A percentile compares a stretch with the other conserved stretches of the same genome.
Conservation (phyloP, 2,113 vertebrate species). For the Melanocharis versteri region DNA sequence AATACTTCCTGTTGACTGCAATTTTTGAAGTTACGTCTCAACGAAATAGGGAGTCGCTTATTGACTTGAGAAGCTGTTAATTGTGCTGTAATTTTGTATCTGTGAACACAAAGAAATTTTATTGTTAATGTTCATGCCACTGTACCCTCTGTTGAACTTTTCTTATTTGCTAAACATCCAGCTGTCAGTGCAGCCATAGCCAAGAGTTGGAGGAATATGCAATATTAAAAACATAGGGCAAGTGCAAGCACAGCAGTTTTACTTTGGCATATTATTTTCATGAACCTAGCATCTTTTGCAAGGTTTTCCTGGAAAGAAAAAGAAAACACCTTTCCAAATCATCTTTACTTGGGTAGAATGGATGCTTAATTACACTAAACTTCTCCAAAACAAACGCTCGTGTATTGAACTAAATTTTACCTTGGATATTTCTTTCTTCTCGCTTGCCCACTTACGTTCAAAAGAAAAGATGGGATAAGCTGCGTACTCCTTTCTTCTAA, state of each 20-base stretch:
- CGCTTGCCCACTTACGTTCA: not conserved
- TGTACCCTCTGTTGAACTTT: not conserved
- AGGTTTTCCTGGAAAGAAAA: constrained; percentile 56
- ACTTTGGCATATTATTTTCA: constrained; percentile 42
- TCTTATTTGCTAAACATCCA: not conserved
- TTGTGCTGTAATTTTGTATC: not conserved
- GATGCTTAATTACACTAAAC: constrained; percentile 1
- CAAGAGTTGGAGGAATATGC: not conserved
- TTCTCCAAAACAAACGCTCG: constrained; percentile 35
- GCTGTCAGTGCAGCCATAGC: not conserved
- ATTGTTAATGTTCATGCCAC: not conserved
- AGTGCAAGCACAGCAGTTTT: constrained; percentile 55
- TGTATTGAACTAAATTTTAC: not conserved
- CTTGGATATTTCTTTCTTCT: not conserved
- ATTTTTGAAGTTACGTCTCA: not conserved
- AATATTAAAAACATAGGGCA: not conserved
- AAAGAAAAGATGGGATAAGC: not conserved
- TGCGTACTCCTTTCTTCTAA: not conserved
- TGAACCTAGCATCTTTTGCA: constrained; percentile 33
- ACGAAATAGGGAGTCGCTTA: not conserved
- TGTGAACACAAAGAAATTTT: not conserved
- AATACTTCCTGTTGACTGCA: not conserved
- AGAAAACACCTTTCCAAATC: constrained; percentile 52
- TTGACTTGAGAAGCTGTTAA: not conserved
- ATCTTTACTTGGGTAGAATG: constrained; percentile 21